phyloP scores from a whole-genome alignment of 2,797 vertebrate species.

The Epinephelus coioides region DNA sequence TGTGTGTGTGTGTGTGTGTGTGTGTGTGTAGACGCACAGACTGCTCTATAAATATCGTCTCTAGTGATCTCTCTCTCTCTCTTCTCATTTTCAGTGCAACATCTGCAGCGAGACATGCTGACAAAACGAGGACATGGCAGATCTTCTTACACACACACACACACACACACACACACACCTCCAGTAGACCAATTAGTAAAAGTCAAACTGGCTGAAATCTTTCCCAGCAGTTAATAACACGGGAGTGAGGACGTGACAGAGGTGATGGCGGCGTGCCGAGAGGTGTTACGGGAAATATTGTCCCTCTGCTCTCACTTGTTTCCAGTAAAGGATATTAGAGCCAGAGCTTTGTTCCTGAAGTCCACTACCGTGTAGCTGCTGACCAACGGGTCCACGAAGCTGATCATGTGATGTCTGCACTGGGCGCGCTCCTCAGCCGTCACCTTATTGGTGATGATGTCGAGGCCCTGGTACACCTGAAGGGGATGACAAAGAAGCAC shows the following conservation, averaged over 20 bases:
- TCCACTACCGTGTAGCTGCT: conserved; percentile 94
- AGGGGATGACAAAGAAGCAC: conserved; percentile 21
- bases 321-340: conserved; percentile 93
- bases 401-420: conserved; percentile 97
- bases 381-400: conserved; percentile 95
- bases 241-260: conserved; percentile 7
- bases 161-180: not conserved
- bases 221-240: conserved; percentile 37
- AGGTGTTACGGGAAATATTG: conserved; percentile 10
- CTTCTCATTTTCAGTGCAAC: conserved; percentile 67
- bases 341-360: conserved; percentile 93
- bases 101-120: conserved; percentile 71
- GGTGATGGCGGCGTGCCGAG: not conserved
- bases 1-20: not conserved
- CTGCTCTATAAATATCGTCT: conserved; percentile 79
- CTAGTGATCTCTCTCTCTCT: conserved; percentile 52
- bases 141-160: conserved; percentile 2
- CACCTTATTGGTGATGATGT: conserved; percentile 98
- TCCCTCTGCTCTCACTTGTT: not conserved
- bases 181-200: conserved; percentile 50
- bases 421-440: conserved; percentile 88
- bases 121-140: conserved; percentile 63
- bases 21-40: conserved; percentile 32
- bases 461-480: conserved; percentile 95
- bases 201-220: conserved; percentile 36